Evolutionary conservation across 2,888 invertebrate species (phyloP).

Genomic region (Atrina japonica): DNA sequence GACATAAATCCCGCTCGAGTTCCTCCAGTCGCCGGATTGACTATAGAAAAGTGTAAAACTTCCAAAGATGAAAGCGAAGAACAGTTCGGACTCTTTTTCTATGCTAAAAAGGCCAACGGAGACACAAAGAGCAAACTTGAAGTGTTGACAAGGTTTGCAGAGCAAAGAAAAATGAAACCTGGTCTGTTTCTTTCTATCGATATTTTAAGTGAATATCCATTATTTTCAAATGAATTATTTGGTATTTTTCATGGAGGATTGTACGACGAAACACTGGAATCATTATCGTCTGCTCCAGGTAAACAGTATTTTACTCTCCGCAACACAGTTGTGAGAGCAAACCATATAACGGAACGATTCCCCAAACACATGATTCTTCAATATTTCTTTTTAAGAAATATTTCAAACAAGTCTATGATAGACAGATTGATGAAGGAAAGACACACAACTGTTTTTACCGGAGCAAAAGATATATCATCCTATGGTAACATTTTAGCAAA

Average conservation of each 20-base stretch:
- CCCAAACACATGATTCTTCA: constrained; percentile 15
- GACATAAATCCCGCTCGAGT: constrained; percentile 26
- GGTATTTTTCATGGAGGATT: not conserved
- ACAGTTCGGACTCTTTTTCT: constrained; percentile 28
- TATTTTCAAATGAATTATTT: constrained; percentile 4
- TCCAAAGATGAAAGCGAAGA: not conserved
- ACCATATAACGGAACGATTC: constrained; percentile 7
- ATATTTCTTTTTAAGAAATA: constrained; percentile 14
- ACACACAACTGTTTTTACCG: constrained; percentile 23
- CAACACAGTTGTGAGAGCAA: constrained; percentile 3
- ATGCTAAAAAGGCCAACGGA: not conserved
- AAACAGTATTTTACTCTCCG: not conserved
- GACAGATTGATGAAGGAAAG: constrained; percentile 9
- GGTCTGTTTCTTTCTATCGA: constrained; percentile 27
- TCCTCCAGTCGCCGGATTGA: constrained; percentile 12
- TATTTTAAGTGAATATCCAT: not conserved
- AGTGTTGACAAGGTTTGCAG: constrained; percentile 12
- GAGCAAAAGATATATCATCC: constrained; percentile 9
- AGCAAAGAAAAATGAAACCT: constrained; percentile 1
- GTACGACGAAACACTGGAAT: not conserved
- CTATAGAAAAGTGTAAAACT: constrained; percentile 26
- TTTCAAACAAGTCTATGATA: not conserved
- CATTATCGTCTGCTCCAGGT: not conserved
- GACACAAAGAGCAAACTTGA: constrained; percentile 11
- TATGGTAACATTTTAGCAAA: not conserved